Base-by-base conservation (phyloP, 2,888 invertebrate species). In the Pseudococcus jackbeardsleyi region DNA sequence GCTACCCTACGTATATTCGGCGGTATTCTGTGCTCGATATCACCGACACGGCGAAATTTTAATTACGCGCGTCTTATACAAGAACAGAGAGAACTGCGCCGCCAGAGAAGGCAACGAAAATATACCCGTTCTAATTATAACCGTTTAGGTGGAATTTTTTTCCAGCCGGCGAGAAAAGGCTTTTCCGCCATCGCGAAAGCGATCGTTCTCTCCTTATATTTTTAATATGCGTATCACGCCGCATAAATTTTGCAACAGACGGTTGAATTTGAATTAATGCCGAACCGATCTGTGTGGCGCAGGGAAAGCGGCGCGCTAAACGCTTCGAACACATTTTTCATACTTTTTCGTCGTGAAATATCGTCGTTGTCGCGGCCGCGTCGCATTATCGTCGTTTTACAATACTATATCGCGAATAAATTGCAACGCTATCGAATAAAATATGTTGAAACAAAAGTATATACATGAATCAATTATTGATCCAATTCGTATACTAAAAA, bases 241-340 rank as follows among this genome's bases (percentile, higher is more conserved):
- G 77, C n/a, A 77, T 77, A 39, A 77, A 77, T 77, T 77, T 77
- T 42, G 77, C 77, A 77, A 77, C 77, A 77, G 77, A 77, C 42
- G 77, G 77, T 77, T 77, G 42, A 33, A 77, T 77, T 77, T 77
- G 77, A 77, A 77, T 77, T 77, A 77, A 77, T 77, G 77, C 42
- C 77, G 77, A 77, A 77, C 77, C 77, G 77, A 77, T 77, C 33
- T 77, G 26, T 8, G 77, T n/a, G 54, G 54, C 54, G 54, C 54
- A n/a, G 54, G 54, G n/a, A 54, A 15, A n/a, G n/a, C 17, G n/a
- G 54, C 54, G n/a, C 42, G 77, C 39, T 42, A 77, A 77, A 54
- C 77, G 77, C n/a, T 77, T 17, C n/a, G 33, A 39, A 77, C 77
- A 77, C 42, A 77, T 77, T 77, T 77, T 77, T 77, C 77, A 42